Evolutionary conservation across 2,797 vertebrate genomes (phyloP).

Genomic region (Catostomus latipinnis): DNA sequence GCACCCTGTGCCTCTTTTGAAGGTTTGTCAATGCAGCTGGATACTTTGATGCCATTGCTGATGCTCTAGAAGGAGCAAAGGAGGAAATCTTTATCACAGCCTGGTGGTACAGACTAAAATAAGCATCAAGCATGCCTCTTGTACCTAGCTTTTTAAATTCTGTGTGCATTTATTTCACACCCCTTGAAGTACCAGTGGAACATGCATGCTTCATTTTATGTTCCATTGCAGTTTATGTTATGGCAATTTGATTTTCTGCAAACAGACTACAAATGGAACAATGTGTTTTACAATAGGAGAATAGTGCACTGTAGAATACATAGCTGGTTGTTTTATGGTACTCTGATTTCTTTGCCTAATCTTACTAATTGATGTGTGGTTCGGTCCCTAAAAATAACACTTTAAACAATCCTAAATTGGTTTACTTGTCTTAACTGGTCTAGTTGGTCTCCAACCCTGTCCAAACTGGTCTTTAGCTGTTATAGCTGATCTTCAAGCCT

Average conservation of each 20-base stretch:
- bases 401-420: too few relatives aligned
- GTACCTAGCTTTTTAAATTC: conserved; percentile 42
- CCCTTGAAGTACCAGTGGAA: conserved; percentile 38
- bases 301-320: not conserved
- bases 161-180: conserved; percentile 54
- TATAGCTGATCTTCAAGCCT: too few relatives aligned
- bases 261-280: too few relatives aligned
- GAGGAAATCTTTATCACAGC: conserved; percentile 68
- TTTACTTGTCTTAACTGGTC: too few relatives aligned
- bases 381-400: too few relatives aligned
- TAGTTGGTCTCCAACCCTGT: too few relatives aligned
- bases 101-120: conserved; percentile 63
- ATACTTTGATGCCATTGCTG: conserved; percentile 64
- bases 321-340: not conserved
- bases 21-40: conserved; percentile 65
- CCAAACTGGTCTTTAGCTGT: too few relatives aligned
- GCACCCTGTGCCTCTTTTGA: conserved; percentile 49
- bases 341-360: not conserved
- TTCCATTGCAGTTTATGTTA: not conserved
- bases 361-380: too few relatives aligned
- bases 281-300: conserved; percentile 9
- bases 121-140: conserved; percentile 58
- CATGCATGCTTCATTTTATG: conserved; percentile 26
- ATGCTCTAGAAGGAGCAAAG: conserved; percentile 63
- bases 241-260: too few relatives aligned